Percentiles rank a stretch among this genome's conserved stretches.
Conservation (phyloP, 2,797 vertebrate genomes). For the Bufotes viridis region DNA sequence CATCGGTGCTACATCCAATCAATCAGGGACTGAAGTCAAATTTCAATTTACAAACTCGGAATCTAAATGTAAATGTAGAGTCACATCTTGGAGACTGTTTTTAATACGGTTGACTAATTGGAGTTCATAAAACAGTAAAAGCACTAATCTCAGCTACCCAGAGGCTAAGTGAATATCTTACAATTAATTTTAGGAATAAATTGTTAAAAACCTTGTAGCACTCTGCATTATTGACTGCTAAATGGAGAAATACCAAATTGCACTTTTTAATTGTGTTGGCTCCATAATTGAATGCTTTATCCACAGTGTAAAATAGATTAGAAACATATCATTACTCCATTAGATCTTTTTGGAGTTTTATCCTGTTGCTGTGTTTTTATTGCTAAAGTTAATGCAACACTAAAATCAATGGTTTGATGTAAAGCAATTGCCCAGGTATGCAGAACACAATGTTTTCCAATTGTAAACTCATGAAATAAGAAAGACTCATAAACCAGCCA, state of each 20-base stretch:
- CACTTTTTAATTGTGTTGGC: constrained; percentile 49
- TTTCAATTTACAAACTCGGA: constrained; percentile 38
- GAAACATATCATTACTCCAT: constrained; percentile 36
- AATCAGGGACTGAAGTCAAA: constrained; percentile 42
- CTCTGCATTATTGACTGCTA: constrained; percentile 53
- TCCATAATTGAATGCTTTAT: constrained; percentile 53
- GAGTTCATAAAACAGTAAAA: constrained; percentile 56
- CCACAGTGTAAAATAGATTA: constrained; percentile 35
- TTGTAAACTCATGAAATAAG: not conserved
- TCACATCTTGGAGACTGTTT: constrained; percentile 34
- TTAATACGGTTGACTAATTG: constrained; percentile 55
- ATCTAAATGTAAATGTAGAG: constrained; percentile 56
- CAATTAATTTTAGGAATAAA: constrained; percentile 57
- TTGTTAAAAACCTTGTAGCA: constrained; percentile 37
- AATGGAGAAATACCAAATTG: constrained; percentile 49
- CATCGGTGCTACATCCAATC: constrained; percentile 40
- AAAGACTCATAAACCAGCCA: not conserved
- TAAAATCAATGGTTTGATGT: constrained; percentile 26
- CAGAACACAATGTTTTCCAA: not conserved
- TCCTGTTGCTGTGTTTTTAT: constrained; percentile 21
- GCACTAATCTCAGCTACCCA: constrained; percentile 46
- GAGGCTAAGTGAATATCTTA: constrained; percentile 43
- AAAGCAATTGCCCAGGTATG: constrained; percentile 29
- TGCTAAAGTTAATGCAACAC: constrained; percentile 24
- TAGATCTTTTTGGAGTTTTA: constrained; percentile 20